Base-by-base conservation (phyloP, 2,797 vertebrate species). In the Micrastur ruficollis region DNA sequence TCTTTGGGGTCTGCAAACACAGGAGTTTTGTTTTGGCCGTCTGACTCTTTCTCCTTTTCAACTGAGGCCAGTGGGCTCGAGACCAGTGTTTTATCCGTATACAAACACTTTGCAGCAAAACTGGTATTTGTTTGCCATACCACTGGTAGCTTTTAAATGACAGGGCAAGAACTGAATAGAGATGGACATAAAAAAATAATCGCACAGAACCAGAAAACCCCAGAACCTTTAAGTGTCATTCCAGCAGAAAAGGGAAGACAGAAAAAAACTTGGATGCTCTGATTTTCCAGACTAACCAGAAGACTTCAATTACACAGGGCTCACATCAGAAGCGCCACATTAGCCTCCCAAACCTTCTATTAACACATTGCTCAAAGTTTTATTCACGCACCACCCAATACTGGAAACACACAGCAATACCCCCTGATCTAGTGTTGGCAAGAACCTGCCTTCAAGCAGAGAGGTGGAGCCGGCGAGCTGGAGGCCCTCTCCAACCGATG, bases 371-470 rank as follows among this genome's bases (percentile, higher is more conserved):
- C n/a, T 67, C 46, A 4, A 44, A 49, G 46, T 26, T 73, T 81
- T n/a, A 44, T 50, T 46, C 47, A 36, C 8, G 14, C n/a, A 26
- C 8, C 44, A 18, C 44, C 20, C 49, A 38, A 17, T 3, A 40
- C 13, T 34, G 47, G 29, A 29, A 72, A 36, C 15, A 5, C 18
- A 10, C 29, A 34, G 58, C 17, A 13, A 59, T 1, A 26, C 7
- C 11, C 5, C 47, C 52, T 4, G 14, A 29, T 8, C 12, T 5
- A 9, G 3, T 0, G 5, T 0, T 27, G 15, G 47, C 17, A 22
- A n/a, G 53, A 55, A 36, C 38, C 44, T 50, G 72, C 63, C 62
- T 9, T 47, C 1, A 4, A 83, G 72, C 49, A 11, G 63, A 42
- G 61, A 36, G 49, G n/a, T 23, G 14, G n/a, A 46, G 11, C 25